Conservation (phyloP, 2,888 invertebrate species). For the Tiliacea citrago region DNA sequence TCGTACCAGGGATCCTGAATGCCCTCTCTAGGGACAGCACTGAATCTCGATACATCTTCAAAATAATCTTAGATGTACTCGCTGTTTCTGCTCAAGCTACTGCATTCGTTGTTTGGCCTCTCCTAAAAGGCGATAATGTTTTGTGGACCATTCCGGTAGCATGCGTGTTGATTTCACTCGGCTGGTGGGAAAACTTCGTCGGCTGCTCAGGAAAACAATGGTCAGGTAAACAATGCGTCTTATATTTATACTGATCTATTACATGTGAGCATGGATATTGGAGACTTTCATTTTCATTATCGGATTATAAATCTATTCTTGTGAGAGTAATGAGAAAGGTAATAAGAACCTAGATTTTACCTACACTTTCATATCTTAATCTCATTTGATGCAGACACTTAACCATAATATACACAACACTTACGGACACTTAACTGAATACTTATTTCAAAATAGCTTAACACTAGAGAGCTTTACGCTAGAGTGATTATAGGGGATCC, state of each 20-base stretch:
- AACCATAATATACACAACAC: neutral
- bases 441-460: neutral
- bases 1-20: constrained; percentile 95
- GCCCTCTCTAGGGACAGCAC: constrained; percentile 84
- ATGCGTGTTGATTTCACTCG: constrained; percentile 92
- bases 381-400: constrained; percentile 23
- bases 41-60: constrained; percentile 79
- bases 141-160: constrained; percentile 92
- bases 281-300: constrained; percentile 1
- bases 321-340: neutral
- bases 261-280: neutral
- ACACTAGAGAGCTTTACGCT: constrained; percentile 13
- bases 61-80: constrained; percentile 89
- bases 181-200: constrained; percentile 97
- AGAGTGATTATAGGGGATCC: neutral
- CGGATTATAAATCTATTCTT: neutral
- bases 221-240: constrained; percentile 71
- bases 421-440: neutral
- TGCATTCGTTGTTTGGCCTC: constrained; percentile 93
- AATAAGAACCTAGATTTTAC: neutral
- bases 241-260: constrained; percentile 2
- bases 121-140: constrained; percentile 85
- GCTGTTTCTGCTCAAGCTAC: constrained; percentile 92
- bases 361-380: constrained; percentile 4
- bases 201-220: constrained; percentile 79